Conservation (phyloP, 2,113 vertebrate species). For the Pimephales promelas region DNA sequence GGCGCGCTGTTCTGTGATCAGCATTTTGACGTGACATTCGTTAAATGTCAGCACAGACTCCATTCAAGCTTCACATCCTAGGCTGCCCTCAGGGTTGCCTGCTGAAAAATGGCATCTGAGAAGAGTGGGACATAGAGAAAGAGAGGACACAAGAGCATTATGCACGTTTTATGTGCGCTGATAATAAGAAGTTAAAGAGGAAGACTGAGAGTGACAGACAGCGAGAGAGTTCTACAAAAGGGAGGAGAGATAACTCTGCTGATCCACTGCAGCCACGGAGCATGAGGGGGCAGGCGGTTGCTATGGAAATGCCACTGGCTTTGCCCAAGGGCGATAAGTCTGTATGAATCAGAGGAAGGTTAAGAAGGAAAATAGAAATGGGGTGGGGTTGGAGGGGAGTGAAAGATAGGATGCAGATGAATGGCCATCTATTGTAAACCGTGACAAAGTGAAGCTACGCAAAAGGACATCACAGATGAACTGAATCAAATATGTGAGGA, state of each 20-base stretch:
- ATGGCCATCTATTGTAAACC: conserved; percentile 45
- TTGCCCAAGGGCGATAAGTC: conserved; percentile 88
- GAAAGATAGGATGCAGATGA: conserved; percentile 43
- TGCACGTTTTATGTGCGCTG: conserved; percentile 56
- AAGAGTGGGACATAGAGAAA: conserved; percentile 50
- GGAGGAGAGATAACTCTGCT: conserved; percentile 50
- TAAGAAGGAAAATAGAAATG: conserved; percentile 47
- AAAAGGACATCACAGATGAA: conserved; percentile 38
- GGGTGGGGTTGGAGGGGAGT: background rate
- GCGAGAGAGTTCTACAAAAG: conserved; percentile 54
- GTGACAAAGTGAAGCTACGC: conserved; percentile 24
- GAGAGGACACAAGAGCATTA: conserved; percentile 50
- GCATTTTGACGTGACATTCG: conserved; percentile 36
- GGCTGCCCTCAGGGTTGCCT: conserved; percentile 54
- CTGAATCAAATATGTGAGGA: conserved; percentile 29
- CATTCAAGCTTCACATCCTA: conserved; percentile 43
- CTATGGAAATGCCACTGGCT: conserved; percentile 82
- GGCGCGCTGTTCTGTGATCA: conserved; percentile 20
- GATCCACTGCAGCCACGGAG: conserved; percentile 76
- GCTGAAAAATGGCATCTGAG: conserved; percentile 50
- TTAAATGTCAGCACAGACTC: conserved; percentile 26
- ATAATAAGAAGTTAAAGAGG: conserved; percentile 53
- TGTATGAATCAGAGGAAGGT: conserved; percentile 86
- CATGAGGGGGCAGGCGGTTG: conserved; percentile 79
- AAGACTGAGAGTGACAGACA: conserved; percentile 54